Evolutionary conservation across 1,140 invertebrate species (phyloP), one percentile per base, ranked within the genome.

Genomic region (Theocolax elegans): DNA sequence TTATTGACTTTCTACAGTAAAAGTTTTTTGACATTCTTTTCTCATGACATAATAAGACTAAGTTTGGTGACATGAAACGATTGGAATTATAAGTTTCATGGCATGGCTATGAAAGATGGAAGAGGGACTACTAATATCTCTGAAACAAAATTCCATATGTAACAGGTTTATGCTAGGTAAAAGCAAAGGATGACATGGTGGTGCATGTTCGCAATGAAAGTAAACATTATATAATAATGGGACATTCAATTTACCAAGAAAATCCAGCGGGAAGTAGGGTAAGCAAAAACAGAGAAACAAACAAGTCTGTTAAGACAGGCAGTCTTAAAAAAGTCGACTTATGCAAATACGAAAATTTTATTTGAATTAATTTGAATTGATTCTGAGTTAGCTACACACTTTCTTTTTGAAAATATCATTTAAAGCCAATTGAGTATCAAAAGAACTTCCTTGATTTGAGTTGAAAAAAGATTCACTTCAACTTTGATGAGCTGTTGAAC

Each of bases 161-260:
- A 69, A 83, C 76, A 69, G 80, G 80, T 67, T 82, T 84, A 76
- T 86, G 80, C 82, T 84, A 66, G 72, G 73, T 72, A 74, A 71
- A 74, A 76, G 51, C 54, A 48, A 29, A 15, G 29, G 31, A 60
- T 66, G 54, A 65, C 15, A 71, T 65, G 51, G 42, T 64, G 12
- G 46, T 53, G 75, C 75, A 74, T 77, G 72, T 75, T 74, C 72
- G 67, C 74, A 74, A 71, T 74, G 73, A 75, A 59, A 73, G 75
- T 64, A 76, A 67, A 76, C 73, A 73, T 74, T 75, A 76, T 75
- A 75, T 78, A 74, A 77, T 80, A 86, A 85, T 83, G 80, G 83
- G 80, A 84, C 78, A 80, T 82, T 83, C 76, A 84, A 85, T 86
- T 86, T 86, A 86, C 85, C 85, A 85, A 85, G 79, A 86, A 85